Percentiles rank a stretch among this genome's conserved stretches.
Conservation (phyloP, 2,888 invertebrate genomes). For the Synergus umbraculus region DNA sequence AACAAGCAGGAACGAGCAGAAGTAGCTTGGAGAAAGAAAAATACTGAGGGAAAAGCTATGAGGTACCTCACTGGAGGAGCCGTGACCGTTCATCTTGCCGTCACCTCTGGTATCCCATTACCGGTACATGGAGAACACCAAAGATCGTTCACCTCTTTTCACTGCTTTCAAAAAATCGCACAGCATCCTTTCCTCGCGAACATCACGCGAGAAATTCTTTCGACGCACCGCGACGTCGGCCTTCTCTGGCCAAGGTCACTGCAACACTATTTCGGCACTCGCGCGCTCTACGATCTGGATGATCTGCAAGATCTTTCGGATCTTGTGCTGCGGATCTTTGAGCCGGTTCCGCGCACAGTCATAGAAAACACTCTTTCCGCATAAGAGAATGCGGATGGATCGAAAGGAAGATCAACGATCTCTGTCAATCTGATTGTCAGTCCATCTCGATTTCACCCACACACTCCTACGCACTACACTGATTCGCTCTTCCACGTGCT, state of each 20-base stretch:
- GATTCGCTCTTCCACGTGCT: constrained; percentile 24
- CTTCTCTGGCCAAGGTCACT: constrained; percentile 62
- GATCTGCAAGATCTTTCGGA: too few relatives aligned
- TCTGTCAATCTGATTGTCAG: constrained; percentile 14
- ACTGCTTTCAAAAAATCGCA: constrained; percentile 63
- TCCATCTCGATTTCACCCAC: constrained; percentile 34
- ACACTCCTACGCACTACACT: constrained; percentile 35
- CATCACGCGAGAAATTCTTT: constrained; percentile 24
- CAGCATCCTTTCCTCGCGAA: constrained; percentile 43
- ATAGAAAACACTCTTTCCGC: constrained; percentile 39
- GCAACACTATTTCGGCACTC: constrained; percentile 56
- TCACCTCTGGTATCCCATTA: constrained; percentile 73
- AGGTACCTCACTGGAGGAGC: constrained; percentile 72
- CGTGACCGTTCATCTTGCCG: constrained; percentile 75
- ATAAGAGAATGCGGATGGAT: constrained; percentile 48
- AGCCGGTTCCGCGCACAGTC: not conserved
- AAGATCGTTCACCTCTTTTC: constrained; percentile 67
- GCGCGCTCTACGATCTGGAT: not conserved
- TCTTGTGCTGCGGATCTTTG: not conserved
- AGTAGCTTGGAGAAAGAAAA: constrained; percentile 9
- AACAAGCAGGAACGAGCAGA: not conserved
- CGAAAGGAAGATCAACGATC: constrained; percentile 36
- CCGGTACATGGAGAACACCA: constrained; percentile 64
- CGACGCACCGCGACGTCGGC: constrained; percentile 41
- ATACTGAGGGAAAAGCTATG: constrained; percentile 28